Percentiles rank a stretch among this genome's conserved stretches.
phyloP scores from a whole-genome alignment of 1,140 invertebrate genomes.

The Drosophila rhopaloa region DNA sequence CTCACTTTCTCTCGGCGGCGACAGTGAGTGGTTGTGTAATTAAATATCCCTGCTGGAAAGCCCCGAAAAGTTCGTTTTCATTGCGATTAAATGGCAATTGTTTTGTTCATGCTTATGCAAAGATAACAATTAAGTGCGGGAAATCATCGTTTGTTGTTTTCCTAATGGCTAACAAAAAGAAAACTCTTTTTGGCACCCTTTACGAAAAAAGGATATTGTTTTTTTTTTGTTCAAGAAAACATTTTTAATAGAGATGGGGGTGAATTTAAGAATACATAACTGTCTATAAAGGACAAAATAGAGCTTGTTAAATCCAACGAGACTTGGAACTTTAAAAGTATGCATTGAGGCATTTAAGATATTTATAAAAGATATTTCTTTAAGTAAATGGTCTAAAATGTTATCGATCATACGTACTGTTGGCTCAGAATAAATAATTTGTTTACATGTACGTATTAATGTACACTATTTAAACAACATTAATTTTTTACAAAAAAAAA shows the following conservation, averaged over 20 bases:
- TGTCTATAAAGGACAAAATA: too few relatives aligned
- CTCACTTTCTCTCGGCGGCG: background rate
- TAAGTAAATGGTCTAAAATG: too few relatives aligned
- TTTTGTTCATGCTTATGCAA: slow-evolving; percentile 42
- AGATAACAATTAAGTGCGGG: slow-evolving; percentile 46
- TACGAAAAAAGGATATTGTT: background rate
- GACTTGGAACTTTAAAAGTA: too few relatives aligned
- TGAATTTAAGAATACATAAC: too few relatives aligned
- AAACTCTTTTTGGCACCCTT: background rate
- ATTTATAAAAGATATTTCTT: too few relatives aligned
- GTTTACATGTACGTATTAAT: too few relatives aligned
- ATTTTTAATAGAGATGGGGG: background rate
- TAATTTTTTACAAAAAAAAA: too few relatives aligned
- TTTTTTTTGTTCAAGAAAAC: background rate
- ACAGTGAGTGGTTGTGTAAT: slow-evolving; percentile 41
- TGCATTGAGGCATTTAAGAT: too few relatives aligned
- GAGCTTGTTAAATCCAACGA: too few relatives aligned
- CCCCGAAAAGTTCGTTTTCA: slow-evolving; percentile 47
- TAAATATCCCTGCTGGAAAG: slow-evolving; percentile 45
- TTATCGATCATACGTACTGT: too few relatives aligned
- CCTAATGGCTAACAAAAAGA: slow-evolving; percentile 12
- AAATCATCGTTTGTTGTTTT: slow-evolving; percentile 42
- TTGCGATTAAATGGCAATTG: slow-evolving; percentile 62
- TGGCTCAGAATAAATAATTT: too few relatives aligned
- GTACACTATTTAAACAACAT: too few relatives aligned